These are phyloP conservation scores for Tetramorium parvispinum DNA, from an alignment of 1,140 invertebrate genomes.

Conservation along the genomic window DNA sequence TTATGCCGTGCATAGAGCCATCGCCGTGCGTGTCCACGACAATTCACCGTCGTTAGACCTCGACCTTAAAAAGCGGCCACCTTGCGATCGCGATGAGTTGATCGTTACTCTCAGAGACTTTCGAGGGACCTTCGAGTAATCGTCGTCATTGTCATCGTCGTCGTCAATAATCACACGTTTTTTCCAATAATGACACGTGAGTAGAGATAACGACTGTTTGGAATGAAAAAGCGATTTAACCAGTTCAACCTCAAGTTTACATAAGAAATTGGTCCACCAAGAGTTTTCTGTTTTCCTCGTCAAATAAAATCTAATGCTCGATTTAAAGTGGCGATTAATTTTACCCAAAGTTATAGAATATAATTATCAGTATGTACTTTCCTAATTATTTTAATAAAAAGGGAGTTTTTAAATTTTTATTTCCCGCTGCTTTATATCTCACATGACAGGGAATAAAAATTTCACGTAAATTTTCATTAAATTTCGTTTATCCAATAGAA, in stretches of 20 bases:
- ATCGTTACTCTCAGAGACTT: slow-evolving; percentile 52
- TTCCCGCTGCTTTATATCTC: neutral
- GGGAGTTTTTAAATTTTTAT: neutral
- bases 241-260: neutral
- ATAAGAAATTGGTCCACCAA: slow-evolving; percentile 4
- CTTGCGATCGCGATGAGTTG: slow-evolving; percentile 47
- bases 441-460: neutral
- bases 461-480: neutral
- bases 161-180: slow-evolving; percentile 13
- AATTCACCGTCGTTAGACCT: slow-evolving; percentile 57
- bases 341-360: neutral
- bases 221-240: slow-evolving; percentile 29
- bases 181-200: slow-evolving; percentile 22
- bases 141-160: neutral
- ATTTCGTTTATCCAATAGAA: neutral
- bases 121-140: slow-evolving; percentile 42
- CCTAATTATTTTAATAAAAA: neutral
- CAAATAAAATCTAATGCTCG: neutral
- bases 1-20: slow-evolving; percentile 50
- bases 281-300: neutral
- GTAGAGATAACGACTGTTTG: slow-evolving; percentile 13
- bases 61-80: slow-evolving; percentile 66
- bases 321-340: neutral
- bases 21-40: slow-evolving; percentile 18
- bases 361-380: neutral